Evolutionary conservation across 2,113 vertebrate species (phyloP).

Genomic region (Lichenostomus cassidix): DNA sequence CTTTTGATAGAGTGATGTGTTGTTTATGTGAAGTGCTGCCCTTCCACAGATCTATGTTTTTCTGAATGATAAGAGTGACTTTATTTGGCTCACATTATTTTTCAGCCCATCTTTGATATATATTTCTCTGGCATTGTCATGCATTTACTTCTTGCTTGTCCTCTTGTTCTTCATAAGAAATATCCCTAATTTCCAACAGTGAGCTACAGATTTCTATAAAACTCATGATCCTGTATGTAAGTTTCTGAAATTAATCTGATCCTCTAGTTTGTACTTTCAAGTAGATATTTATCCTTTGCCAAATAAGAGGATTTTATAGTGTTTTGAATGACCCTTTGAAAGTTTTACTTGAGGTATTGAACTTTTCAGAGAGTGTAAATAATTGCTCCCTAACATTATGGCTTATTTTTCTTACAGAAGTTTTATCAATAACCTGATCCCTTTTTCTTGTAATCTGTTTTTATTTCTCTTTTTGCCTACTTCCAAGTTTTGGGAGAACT

Average conservation of each 20-base stretch:
- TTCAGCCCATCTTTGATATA: background rate
- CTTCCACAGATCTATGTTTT: background rate
- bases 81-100: background rate
- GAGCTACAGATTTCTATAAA: background rate
- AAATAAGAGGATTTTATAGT: background rate
- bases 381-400: background rate
- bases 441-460: background rate
- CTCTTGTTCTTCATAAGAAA: background rate
- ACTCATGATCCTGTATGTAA: background rate
- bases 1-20: background rate
- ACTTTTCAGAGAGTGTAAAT: background rate
- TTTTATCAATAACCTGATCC: background rate
- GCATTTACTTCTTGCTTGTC: background rate
- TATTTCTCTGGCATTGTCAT: background rate
- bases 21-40: background rate
- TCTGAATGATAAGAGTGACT: background rate
- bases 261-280: background rate
- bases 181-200: background rate
- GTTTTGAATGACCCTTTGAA: background rate
- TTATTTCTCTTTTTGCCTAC: background rate
- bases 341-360: background rate
- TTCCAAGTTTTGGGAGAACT: background rate
- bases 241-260: background rate
- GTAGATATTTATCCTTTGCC: background rate
- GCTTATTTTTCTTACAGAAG: background rate